Conservation (phyloP, 2,888 invertebrate species). For the Brachyopa scutellaris region DNA sequence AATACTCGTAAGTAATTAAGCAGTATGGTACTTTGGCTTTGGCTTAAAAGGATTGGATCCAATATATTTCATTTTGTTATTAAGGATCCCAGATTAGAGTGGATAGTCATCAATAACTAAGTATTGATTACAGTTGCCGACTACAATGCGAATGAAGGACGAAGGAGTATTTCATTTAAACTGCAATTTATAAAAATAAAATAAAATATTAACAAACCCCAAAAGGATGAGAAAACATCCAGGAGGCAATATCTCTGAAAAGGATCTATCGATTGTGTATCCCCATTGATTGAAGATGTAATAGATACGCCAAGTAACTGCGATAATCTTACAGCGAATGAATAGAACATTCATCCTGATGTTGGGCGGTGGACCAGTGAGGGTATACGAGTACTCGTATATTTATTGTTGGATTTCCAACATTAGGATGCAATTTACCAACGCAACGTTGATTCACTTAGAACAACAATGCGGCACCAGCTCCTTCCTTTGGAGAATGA, state of each 20-base stretch:
- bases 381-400: no score
- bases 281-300: constrained; percentile 8
- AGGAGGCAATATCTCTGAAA: no score
- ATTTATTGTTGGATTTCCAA: constrained; percentile 14
- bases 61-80: no score
- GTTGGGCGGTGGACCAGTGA: neutral
- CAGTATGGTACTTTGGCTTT: neutral
- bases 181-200: constrained; percentile 13
- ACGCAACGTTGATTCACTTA: constrained; percentile 22
- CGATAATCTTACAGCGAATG: constrained; percentile 28
- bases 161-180: neutral
- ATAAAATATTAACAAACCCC: neutral
- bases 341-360: neutral
- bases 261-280: constrained; percentile 3
- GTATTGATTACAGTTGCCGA: constrained; percentile 2
- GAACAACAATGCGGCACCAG: neutral
- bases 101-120: neutral
- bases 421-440: constrained; percentile 16
- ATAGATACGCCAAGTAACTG: constrained; percentile 5
- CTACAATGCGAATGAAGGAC: neutral
- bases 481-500: neutral
- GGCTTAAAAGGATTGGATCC: no score
- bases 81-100: no score
- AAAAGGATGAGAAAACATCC: neutral
- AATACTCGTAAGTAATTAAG: no score